phyloP scores from a whole-genome alignment of 1,140 invertebrate genomes.

The Meloidogyne exigua region DNA sequence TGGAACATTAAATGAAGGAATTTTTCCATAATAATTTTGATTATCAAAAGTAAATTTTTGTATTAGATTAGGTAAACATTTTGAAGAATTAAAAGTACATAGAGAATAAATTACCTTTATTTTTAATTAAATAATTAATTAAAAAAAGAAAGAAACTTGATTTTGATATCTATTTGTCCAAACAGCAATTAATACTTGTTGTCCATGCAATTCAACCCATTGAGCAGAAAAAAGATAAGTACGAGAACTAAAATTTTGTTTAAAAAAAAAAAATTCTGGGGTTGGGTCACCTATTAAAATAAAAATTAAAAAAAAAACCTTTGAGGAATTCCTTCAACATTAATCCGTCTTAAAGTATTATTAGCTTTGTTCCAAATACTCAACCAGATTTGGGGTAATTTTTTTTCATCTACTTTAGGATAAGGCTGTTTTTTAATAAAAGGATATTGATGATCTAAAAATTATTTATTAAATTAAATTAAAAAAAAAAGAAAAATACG shows the following conservation, averaged over 20 bases:
- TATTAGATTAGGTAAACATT: constrained; percentile 35
- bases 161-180: constrained; percentile 59
- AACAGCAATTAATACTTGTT: constrained; percentile 49
- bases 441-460: constrained; percentile 42
- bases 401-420: constrained; percentile 55
- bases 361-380: constrained; percentile 43
- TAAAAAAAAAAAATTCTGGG: too few relatives aligned
- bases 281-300: too few relatives aligned
- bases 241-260: constrained; percentile 24
- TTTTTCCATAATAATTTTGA: constrained; percentile 10
- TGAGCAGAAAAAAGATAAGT: constrained; percentile 52
- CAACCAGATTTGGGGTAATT: constrained; percentile 40
- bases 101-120: constrained; percentile 36
- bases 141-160: not conserved
- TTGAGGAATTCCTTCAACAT: constrained; percentile 27
- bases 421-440: constrained; percentile 41
- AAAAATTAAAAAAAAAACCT: constrained; percentile 6
- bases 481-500: constrained; percentile 11
- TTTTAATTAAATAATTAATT: not conserved
- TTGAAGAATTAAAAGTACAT: constrained; percentile 43
- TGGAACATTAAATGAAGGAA: not conserved
- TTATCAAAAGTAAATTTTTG: constrained; percentile 41
- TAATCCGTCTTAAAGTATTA: constrained; percentile 16
- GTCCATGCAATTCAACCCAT: constrained; percentile 47
- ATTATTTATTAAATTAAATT: constrained; percentile 24